Evolutionary conservation across 2,113 vertebrate genomes (phyloP).

Genomic region (Arizona elegans): DNA sequence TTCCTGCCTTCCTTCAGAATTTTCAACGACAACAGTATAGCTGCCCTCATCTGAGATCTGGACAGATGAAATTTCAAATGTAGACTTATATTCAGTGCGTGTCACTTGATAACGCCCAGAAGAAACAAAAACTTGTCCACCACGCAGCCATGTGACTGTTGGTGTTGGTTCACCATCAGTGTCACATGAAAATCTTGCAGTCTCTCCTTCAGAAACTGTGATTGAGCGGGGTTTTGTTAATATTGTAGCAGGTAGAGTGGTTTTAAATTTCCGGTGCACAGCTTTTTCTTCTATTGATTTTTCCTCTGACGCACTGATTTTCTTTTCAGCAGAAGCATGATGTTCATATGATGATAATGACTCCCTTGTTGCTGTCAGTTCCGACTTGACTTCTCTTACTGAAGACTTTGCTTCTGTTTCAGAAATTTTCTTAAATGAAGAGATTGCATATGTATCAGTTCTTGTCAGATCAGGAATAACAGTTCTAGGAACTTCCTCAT

Average conservation of each 20-base stretch:
- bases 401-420: slow-evolving; percentile 81
- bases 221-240: slow-evolving; percentile 87
- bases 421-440: slow-evolving; percentile 85
- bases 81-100: slow-evolving; percentile 81
- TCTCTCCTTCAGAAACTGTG: slow-evolving; percentile 84
- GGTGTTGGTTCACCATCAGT: slow-evolving; percentile 92
- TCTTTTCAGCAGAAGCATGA: slow-evolving; percentile 80
- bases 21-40: slow-evolving; percentile 87
- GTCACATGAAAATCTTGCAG: slow-evolving; percentile 86
- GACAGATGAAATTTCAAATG: slow-evolving; percentile 86
- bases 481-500: slow-evolving; percentile 84
- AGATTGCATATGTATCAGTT: slow-evolving; percentile 86
- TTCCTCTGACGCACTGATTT: slow-evolving; percentile 66
- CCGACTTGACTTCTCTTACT: slow-evolving; percentile 82
- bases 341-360: slow-evolving; percentile 75
- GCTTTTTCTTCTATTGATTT: slow-evolving; percentile 76
- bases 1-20: slow-evolving; percentile 87
- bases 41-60: slow-evolving; percentile 88
- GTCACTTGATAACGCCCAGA: slow-evolving; percentile 80
- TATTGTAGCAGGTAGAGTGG: slow-evolving; percentile 79
- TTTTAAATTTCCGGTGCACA: slow-evolving; percentile 76
- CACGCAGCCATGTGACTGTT: slow-evolving; percentile 81
- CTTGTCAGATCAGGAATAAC: slow-evolving; percentile 83
- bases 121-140: slow-evolving; percentile 73
- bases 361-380: slow-evolving; percentile 81